Evolutionary conservation across 2,113 vertebrate species (phyloP).

Genomic region (Alces alces): DNA sequence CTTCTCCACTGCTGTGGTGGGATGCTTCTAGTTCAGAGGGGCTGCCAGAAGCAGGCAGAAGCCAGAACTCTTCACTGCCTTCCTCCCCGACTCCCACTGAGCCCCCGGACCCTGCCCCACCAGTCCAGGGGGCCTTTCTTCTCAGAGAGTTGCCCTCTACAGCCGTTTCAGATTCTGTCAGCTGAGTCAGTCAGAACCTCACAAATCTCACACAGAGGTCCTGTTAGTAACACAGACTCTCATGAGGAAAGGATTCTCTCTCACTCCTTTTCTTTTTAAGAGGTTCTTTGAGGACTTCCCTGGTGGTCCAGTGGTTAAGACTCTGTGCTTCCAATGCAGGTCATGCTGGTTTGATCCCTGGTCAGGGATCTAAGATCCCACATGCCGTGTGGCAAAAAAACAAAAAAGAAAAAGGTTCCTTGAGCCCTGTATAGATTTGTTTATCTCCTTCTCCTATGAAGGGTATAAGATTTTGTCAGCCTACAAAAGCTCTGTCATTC

Average conservation of each 20-base stretch:
- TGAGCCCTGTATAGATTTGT: background rate
- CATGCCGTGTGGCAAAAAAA: background rate
- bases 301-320: background rate
- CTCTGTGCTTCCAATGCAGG: background rate
- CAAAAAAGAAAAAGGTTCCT: background rate
- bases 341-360: background rate
- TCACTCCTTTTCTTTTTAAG: background rate
- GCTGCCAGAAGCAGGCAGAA: background rate
- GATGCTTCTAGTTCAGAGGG: background rate
- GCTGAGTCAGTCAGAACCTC: background rate
- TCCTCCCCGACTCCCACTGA: accelerated
- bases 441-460: background rate
- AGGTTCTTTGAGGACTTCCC: background rate
- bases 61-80: too few relatives aligned
- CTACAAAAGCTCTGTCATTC: background rate
- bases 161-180: background rate
- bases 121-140: background rate
- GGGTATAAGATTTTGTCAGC: background rate
- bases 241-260: background rate
- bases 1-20: background rate
- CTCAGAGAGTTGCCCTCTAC: background rate
- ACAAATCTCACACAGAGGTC: background rate
- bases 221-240: background rate
- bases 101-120: background rate
- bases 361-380: background rate